Base-by-base conservation (phyloP, 2,797 vertebrate species). In the Phyllotis vaccarum region DNA sequence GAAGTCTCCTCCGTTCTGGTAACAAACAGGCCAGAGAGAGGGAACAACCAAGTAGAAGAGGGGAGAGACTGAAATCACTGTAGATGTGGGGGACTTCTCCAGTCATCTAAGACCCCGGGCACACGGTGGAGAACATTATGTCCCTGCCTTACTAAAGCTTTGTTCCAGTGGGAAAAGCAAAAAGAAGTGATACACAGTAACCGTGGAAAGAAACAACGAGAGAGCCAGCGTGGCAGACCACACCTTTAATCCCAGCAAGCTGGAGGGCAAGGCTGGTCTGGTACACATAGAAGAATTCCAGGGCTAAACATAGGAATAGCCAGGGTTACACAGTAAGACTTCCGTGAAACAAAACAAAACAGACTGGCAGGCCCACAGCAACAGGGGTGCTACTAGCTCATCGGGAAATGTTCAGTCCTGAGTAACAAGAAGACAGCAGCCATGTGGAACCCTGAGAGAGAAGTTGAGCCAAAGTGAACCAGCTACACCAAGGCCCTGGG, bases 371-470 rank as follows among this genome's bases (percentile, higher is more conserved):
- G 31, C 0, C n/a, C 49, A 52, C 27, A 14, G 17, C 2, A 58
- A 46, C 0, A 0, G 29, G 56, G 49, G n/a, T 46, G 58, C 40
- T 34, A 0, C 16, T 0, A 49, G 29, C 10, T 7, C 19, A 17
- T 52, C 21, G 27, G 74, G 12, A 56, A 81, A 87, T 43, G 2
- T 60, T 88, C 58, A n/a, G 49, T 43, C 66, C 19, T 56, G 40
- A 43, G 13, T 11, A 88, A 31, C 66, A 78, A 58, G 52, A 79
- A 52, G 37, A 19, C 40, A 68, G 21, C 22, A 56, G 2, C 40
- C 68, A 31, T 8, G 10, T 31, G 40, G 56, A 34, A 29, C 7
- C n/a, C 64, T 80, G 37, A 83, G 22, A 52, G 27, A 46, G 62
- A 62, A 70, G 60, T 9, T 1, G 10, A 74, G 72, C 37, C 14